A percentile compares a stretch with the other conserved stretches of the same genome.
phyloP scores from a whole-genome alignment of 2,797 vertebrate species.

The Merluccius polli region DNA sequence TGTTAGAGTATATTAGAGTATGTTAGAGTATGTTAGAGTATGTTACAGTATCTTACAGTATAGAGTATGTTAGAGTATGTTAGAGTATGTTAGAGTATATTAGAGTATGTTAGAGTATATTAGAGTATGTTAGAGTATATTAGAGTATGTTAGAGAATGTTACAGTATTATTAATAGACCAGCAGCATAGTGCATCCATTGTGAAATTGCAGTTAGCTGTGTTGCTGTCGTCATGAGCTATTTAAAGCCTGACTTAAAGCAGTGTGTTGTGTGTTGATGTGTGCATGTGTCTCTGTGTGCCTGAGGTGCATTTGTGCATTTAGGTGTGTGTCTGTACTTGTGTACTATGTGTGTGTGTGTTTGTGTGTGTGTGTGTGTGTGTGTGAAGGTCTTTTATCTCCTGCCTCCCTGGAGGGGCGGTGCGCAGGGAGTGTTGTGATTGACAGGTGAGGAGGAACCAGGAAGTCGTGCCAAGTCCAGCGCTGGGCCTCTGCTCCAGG shows the following conservation, averaged over 20 bases:
- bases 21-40: too few species aligned
- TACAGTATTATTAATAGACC: too few species aligned
- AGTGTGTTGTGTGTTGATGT: conserved; percentile 18
- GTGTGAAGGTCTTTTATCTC: conserved; percentile 26
- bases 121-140: too few species aligned
- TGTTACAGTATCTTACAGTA: too few species aligned
- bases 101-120: too few species aligned
- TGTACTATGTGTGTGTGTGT: conserved; percentile 17
- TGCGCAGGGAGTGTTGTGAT: conserved; percentile 29
- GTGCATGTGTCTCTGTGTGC: conserved; percentile 18
- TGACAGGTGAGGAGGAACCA: conserved; percentile 41
- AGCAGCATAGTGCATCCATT: too few species aligned
- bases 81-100: too few species aligned
- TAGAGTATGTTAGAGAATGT: too few species aligned
- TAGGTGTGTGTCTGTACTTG: conserved; percentile 9
- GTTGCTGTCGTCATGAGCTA: background rate
- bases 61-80: too few species aligned
- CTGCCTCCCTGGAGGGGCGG: background rate
- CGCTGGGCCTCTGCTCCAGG: background rate
- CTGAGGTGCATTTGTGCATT: conserved; percentile 10
- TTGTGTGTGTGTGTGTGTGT: conserved; percentile 15
- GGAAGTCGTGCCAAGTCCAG: background rate
- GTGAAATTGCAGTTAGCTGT: background rate
- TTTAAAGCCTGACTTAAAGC: background rate
- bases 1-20: too few species aligned